phyloP scores from a whole-genome alignment of 2,888 invertebrate species.

The Caenorhabditis sinica region DNA sequence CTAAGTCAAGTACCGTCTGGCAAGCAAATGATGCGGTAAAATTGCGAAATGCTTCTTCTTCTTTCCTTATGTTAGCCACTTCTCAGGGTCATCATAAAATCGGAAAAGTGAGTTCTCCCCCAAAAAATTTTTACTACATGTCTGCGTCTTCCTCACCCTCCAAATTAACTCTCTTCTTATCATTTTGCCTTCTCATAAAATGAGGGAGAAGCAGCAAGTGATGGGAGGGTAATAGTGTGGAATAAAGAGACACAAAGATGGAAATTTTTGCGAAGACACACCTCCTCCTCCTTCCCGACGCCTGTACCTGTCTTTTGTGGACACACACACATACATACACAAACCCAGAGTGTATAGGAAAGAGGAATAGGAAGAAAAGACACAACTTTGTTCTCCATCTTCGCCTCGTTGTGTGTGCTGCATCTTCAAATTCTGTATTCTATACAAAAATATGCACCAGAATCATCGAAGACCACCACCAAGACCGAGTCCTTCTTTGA shows the following conservation, averaged over 20 bases:
- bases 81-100: slow-evolving; percentile 28
- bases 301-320: slow-evolving; percentile 30
- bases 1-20: too few relatives aligned
- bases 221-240: not conserved
- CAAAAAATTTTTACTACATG: not conserved
- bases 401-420: not conserved
- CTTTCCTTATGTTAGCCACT: too few relatives aligned
- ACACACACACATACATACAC: slow-evolving; percentile 11
- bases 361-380: slow-evolving; percentile 14
- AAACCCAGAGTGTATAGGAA: slow-evolving; percentile 3
- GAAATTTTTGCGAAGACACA: not conserved
- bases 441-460: slow-evolving; percentile 18
- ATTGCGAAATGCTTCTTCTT: slow-evolving; percentile 25
- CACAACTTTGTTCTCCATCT: slow-evolving; percentile 1
- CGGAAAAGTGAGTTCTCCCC: not conserved
- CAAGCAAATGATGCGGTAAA: slow-evolving; percentile 23
- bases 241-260: slow-evolving; percentile 1
- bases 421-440: not conserved
- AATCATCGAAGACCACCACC: slow-evolving; percentile 19
- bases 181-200: slow-evolving; percentile 9
- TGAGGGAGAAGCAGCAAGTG: slow-evolving; percentile 4
- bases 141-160: slow-evolving; percentile 19
- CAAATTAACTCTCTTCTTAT: slow-evolving; percentile 27
- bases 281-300: not conserved
- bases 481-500: slow-evolving; percentile 1